Base-by-base conservation (phyloP, 2,113 vertebrate genomes). In the Oryctolagus cuniculus region DNA sequence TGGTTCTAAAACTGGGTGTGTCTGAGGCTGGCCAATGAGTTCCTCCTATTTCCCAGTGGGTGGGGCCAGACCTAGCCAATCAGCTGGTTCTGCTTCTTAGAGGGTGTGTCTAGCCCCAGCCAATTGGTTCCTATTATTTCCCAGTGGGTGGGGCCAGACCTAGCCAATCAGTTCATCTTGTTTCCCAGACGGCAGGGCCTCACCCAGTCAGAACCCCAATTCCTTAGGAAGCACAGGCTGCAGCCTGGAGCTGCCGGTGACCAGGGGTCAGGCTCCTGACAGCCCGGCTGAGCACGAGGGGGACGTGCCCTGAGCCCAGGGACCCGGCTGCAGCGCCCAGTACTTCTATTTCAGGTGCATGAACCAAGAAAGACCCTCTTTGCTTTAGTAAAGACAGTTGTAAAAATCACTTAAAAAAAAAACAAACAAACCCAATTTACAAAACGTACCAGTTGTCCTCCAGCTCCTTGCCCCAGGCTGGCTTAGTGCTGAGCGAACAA, bases 241-340 rank as follows among this genome's bases (percentile, higher is more conserved):
- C 13, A 51, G 58, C 29, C 49, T 25, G 34, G 38, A 55, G 67
- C 67, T n/a, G 31, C 44, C 38, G 51, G 67, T 69, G 1, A 0
- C 10, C 3, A 38, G 72, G 24, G 27, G 25, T 55, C 13, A 36
- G 25, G 88, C n/a, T 38, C 61, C 49, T 1, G n/a, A 19, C 11
- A 36, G 25, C n/a, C 0, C 27, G 27, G 49, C 22, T 0, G 8
- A 12, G 19, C 1, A 22, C 0, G 3, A 27, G 31, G 55, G 24
- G 63, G 63, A 51, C 5, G 10, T 17, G n/a, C 1, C 34, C 7
- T 0, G 17, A 58, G 34, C 49, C 77, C 78, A 2, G 6, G 21
- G 49, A 53, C 49, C 67, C 92, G 9, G 3, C 69, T 11, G 22
- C 31, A 16, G n/a, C 16, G 16, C 31, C 25, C 7, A 2, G 38